Conservation (phyloP, 1,140 invertebrate genomes). For the Periplaneta americana region DNA sequence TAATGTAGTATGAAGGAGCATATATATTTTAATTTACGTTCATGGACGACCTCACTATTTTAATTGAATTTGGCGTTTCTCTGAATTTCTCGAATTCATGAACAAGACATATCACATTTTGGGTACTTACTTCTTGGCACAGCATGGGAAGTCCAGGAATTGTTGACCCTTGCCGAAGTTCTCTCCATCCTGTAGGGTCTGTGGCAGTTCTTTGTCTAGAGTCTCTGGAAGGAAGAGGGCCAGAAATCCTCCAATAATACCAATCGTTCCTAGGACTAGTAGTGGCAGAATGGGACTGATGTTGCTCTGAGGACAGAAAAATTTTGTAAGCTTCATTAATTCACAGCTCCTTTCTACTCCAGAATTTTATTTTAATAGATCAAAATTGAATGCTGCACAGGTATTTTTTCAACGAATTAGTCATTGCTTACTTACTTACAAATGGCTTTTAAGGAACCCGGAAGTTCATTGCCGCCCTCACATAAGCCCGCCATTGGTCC, state of each 20-base stretch:
- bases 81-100: not conserved
- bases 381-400: too few relatives aligned
- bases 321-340: too few relatives aligned
- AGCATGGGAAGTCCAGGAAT: conserved; percentile 74
- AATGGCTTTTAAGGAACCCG: too few relatives aligned
- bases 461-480: too few relatives aligned
- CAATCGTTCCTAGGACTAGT: conserved; percentile 64
- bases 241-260: conserved; percentile 63
- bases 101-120: not conserved
- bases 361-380: too few relatives aligned
- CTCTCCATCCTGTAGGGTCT: conserved; percentile 78
- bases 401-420: too few relatives aligned
- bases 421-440: too few relatives aligned
- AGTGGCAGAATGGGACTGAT: conserved; percentile 63
- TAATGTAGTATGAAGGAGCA: too few relatives aligned
- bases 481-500: too few relatives aligned
- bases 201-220: conserved; percentile 71
- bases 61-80: not conserved
- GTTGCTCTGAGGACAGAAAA: conserved; percentile 53
- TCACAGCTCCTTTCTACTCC: too few relatives aligned
- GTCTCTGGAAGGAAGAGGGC: conserved; percentile 78
- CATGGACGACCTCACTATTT: too few relatives aligned
- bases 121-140: conserved; percentile 38
- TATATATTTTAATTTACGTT: too few relatives aligned
- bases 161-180: conserved; percentile 72